Evolutionary conservation across 2,113 vertebrate species (phyloP).

Genomic region (Noctilio leporinus): DNA sequence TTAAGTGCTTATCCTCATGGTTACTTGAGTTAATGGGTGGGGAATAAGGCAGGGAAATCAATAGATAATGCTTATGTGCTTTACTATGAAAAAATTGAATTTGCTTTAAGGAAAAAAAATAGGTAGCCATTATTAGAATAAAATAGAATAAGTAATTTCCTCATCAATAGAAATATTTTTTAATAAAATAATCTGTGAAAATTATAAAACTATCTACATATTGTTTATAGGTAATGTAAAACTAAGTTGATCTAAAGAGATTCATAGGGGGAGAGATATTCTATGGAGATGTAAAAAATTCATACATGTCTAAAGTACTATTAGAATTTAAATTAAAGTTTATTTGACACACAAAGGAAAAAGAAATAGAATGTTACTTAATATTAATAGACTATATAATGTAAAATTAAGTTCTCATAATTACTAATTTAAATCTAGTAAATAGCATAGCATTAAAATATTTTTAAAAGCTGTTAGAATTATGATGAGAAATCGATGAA

Average conservation of each 20-base stretch:
- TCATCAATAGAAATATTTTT: neutral
- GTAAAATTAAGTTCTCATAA: neutral
- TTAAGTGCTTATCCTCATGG: neutral
- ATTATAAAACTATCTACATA: neutral
- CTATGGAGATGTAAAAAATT: neutral
- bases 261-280: neutral
- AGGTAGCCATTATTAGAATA: neutral
- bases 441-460: neutral
- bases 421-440: neutral
- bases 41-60: neutral
- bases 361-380: neutral
- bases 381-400: neutral
- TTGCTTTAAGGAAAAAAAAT: neutral
- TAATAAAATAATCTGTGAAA: neutral
- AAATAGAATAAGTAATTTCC: neutral
- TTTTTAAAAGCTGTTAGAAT: constrained; percentile 3
- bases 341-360: neutral
- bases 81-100: neutral
- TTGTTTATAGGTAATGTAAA: neutral
- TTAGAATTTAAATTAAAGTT: neutral
- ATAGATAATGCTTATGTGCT: neutral
- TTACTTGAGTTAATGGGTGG: neutral
- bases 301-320: neutral
- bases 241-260: neutral
- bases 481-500: neutral